Evolutionary conservation across 2,113 vertebrate species (phyloP), one percentile per base, ranked within the genome.

Genomic region (Rana temporaria): DNA sequence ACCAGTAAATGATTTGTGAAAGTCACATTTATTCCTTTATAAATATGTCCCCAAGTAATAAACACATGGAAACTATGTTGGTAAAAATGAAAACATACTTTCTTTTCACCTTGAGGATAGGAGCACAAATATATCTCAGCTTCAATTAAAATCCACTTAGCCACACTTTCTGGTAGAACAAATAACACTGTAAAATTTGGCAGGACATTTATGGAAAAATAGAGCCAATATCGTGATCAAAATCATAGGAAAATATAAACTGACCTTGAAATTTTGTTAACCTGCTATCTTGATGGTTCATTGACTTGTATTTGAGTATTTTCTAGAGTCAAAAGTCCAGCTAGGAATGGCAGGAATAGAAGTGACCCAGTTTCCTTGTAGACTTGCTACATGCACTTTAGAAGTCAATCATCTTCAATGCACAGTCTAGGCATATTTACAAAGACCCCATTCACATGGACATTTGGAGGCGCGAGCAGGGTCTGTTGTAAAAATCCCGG

Each of bases 171-270:
- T 24, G 20, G n/a, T 60, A 42, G 8, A 79, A 79, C 48, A 79
- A 68, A 79, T 56, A 79, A 55, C 22, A 57, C 38, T 69, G 66
- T 48, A 1, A 79, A 42, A 70, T 66, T 60, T 79, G 65, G 66
- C 66, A 79, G 17, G 24, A 60, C 32, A 69, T 59, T 38, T 60
- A 24, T 34, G 30, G 30, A 79, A 24, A 5, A n/a, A 79, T 67
- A 57, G n/a, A 59, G 53, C 59, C 32, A 22, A 42, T 59, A 69
- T 57, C 34, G n/a, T 59, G 63, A 79, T 79, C 6, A 60, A 7
- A 24, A 30, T 72, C 52, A 72, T 72, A 59, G 15, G 22, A 32
- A 59, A 34, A 34, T 60, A 38, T 74, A 38, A 60, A 34, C 53
- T 73, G 70, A 73, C 71, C 71, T 74, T 74, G 17, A 59, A n/a